Evolutionary conservation across 2,113 vertebrate genomes (phyloP).

Genomic region (Epinephelus fuscoguttatus): DNA sequence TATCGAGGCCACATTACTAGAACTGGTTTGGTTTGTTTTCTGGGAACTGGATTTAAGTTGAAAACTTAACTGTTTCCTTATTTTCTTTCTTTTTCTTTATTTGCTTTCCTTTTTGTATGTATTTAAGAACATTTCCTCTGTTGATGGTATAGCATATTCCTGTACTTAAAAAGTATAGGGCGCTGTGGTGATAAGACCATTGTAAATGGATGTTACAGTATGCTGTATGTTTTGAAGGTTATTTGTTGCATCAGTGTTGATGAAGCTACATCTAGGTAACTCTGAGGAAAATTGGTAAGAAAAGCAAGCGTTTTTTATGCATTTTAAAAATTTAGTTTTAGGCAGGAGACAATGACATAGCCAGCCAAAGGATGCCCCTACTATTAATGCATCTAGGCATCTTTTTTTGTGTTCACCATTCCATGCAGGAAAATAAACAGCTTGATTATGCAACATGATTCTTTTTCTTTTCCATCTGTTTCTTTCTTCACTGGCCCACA

Average conservation of each 20-base stretch:
- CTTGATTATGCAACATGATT: slow-evolving; percentile 88
- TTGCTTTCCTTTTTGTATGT: slow-evolving; percentile 90
- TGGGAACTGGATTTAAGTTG: slow-evolving; percentile 97
- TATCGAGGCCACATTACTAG: slow-evolving; percentile 95
- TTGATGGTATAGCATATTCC: slow-evolving; percentile 94
- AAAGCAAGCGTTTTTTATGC: slow-evolving; percentile 88
- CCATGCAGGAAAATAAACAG: slow-evolving; percentile 90
- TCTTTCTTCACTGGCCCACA: slow-evolving; percentile 67
- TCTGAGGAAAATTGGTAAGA: slow-evolving; percentile 90
- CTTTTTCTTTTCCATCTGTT: slow-evolving; percentile 84
- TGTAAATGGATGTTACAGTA: slow-evolving; percentile 98
- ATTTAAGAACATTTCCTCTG: slow-evolving; percentile 96
- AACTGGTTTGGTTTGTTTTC: slow-evolving; percentile 90
- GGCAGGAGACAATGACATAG: slow-evolving; percentile 89
- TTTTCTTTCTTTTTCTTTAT: slow-evolving; percentile 64
- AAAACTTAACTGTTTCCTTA: slow-evolving; percentile 96
- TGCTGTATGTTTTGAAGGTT: slow-evolving; percentile 97
- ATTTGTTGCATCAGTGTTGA: slow-evolving; percentile 95
- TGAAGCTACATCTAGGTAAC: slow-evolving; percentile 93
- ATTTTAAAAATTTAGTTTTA: slow-evolving; percentile 89
- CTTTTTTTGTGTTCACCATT: slow-evolving; percentile 89
- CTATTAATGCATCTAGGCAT: slow-evolving; percentile 88
- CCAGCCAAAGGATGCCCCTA: slow-evolving; percentile 89
- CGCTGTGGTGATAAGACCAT: slow-evolving; percentile 91
- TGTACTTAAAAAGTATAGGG: slow-evolving; percentile 94